Percentiles rank a stretch among this genome's conserved stretches.
These are phyloP conservation scores for Neomorphus geoffroyi DNA, from an alignment of 2,797 vertebrate species.

Conservation along the genomic window DNA sequence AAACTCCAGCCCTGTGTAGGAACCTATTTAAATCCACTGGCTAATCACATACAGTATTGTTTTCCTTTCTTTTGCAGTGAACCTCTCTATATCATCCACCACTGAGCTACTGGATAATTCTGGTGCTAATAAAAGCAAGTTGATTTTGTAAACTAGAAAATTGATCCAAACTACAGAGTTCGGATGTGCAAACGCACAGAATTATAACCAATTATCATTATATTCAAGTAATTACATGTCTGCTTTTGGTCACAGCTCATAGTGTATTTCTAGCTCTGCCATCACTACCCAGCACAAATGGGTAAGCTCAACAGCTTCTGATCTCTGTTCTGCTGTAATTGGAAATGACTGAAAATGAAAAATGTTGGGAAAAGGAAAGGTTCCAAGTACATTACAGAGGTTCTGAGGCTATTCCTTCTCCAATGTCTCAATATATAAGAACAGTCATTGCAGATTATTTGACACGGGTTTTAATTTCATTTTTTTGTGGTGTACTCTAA, in stretches of 20 bases:
- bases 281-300: neutral
- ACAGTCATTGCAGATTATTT: neutral
- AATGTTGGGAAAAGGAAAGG: slow-evolving; percentile 4
- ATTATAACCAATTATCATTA: slow-evolving; percentile 42
- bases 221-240: slow-evolving; percentile 35
- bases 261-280: neutral
- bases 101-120: neutral
- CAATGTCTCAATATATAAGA: neutral
- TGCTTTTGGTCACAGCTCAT: neutral
- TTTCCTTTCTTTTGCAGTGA: neutral
- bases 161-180: neutral
- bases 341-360: slow-evolving; percentile 25
- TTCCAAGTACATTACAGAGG: slow-evolving; percentile 9
- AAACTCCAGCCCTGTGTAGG: neutral
- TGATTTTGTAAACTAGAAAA: slow-evolving; percentile 25
- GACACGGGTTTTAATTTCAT: neutral
- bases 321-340: neutral
- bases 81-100: neutral
- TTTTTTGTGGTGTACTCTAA: neutral
- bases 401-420: neutral
- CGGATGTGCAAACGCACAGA: slow-evolving; percentile 1
- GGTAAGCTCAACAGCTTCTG: slow-evolving; percentile 9
- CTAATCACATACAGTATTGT: fast-evolving
- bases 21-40: neutral
- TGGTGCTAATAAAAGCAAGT: slow-evolving; percentile 5